Evolutionary conservation across 2,888 invertebrate species (phyloP), one percentile per base, ranked within the genome.

Genomic region (Metellina segmentata): DNA sequence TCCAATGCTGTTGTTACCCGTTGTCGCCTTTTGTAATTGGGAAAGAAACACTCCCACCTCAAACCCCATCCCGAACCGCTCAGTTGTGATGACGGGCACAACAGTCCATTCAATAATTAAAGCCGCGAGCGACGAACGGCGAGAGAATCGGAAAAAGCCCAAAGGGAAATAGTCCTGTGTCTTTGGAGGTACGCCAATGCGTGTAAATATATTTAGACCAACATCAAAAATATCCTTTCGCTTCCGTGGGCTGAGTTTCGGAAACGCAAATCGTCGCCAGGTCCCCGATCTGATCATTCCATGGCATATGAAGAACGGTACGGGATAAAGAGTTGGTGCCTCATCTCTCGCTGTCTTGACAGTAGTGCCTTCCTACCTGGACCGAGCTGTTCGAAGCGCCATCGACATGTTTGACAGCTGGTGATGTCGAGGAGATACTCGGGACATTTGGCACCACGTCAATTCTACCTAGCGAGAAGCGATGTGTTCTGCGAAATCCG

Each of bases 161-260:
- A 78, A 87, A 71, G 87, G 91, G 91, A 87, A 91, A 91, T 61
- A 91, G 91, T 91, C 87, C 91, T 87, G 90, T 71, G n/a, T n/a
- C 69, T 82, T 88, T 92, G 91, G 91, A 92, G 88, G 79, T 69
- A 83, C 79, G 91, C 91, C 91, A 92, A 79, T 88, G 88, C 88
- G 88, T 91, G 91, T 87, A 92, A 89, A 88, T 92, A 92, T 92
- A 92, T 92, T 92, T 92, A 92, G 91, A 88, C 72, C 70, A 88
- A 89, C 91, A 92, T 92, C 91, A 92, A 92, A 92, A 92, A 92
- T 92, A 92, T 92, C 91, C 88, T 89, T 89, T 92, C 81, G 81
- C 91, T 91, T 82, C 81, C 83, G 86, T 82, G 82, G 86, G 91
- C 86, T 86, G 90, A 75, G 81, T 87, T 87, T 61, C 49, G 85